Evolutionary conservation across 1,140 invertebrate species (phyloP).

Genomic region (Schlechtendalia chinensis): DNA sequence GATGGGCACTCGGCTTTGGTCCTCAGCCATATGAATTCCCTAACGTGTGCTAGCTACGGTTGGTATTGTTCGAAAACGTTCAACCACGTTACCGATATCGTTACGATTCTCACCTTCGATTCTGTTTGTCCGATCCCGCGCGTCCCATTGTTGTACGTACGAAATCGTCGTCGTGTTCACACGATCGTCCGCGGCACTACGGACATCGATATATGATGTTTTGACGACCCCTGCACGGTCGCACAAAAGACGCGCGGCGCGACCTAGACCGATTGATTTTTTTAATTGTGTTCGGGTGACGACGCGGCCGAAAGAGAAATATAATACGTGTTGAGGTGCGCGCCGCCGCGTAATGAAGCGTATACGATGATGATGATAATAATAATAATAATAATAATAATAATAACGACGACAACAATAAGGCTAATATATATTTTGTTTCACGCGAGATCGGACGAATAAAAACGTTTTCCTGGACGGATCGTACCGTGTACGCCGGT

Average conservation of each 20-base stretch:
- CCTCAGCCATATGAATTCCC: no score
- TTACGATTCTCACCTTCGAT: no score
- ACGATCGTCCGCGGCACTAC: not conserved
- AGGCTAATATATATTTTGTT: not conserved
- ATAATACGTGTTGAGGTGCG: not conserved
- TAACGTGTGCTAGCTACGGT: no score
- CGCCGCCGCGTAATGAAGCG: slow-evolving; percentile 7
- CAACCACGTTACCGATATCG: no score
- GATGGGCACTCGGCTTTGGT: no score
- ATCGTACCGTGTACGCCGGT: no score
- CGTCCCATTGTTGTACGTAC: no score
- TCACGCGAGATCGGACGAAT: no score
- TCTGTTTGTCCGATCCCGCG: no score
- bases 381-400: slow-evolving; percentile 5
- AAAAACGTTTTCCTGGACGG: no score
- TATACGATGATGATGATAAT: not conserved
- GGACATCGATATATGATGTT: not conserved
- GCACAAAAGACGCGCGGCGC: slow-evolving; percentile 17
- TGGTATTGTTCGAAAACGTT: no score
- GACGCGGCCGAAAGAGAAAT: not conserved
- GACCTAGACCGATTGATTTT: slow-evolving; percentile 37
- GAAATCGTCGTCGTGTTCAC: not conserved
- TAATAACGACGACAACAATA: slow-evolving; percentile 11
- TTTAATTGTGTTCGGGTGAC: slow-evolving; percentile 26
- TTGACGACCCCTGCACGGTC: slow-evolving; percentile 39